Evolutionary conservation across 2,888 invertebrate genomes (phyloP), one percentile per base, ranked within the genome.

Genomic region (Meta bourneti): DNA sequence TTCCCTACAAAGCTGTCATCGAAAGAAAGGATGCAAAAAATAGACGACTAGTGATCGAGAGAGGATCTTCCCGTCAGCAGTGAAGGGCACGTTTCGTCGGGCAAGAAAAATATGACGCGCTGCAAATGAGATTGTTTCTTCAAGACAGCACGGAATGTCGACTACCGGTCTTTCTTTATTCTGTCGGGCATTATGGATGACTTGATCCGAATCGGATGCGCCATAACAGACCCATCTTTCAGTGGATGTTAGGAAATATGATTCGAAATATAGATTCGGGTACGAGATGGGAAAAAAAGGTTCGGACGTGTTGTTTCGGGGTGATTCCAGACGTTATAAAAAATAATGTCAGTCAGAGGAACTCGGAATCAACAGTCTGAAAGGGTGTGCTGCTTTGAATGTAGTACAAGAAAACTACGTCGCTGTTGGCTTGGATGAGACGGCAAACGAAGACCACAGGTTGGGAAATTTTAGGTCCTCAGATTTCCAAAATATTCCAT

Each of bases 81-180:
- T 61, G 54, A 69, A 69, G 16, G 79, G 54, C 79, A 79, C 79
- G 79, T 79, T 79, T 79, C 61, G 20, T 34, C 20, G 11, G 54
- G 54, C 54, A 79, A 20, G 54, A 61, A 79, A 49, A 20, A 72
- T 19, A 71, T 71, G 19, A 82, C 71, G 19, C 19, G 7, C n/a
- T 13, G 19, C 20, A 82, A 82, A 82, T 82, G 82, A 82, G 82
- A 82, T 82, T 82, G 82, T 82, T 82, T 82, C 82, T 82, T 19
- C 8, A n/a, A 70, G 49, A 51, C 70, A 20, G 49, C 82, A 82
- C 82, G 82, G 71, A 70, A 82, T 49, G 11, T 11, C 9, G 77
- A 51, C 9, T 20, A 7, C 54, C 34, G 52, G 34, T 20, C 54
- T 61, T 79, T 61, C 61, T 61, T 61, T 34, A 34, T 69, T 61